phyloP scores from a whole-genome alignment of 2,797 vertebrate genomes.

The Sebastes matsubarae region DNA sequence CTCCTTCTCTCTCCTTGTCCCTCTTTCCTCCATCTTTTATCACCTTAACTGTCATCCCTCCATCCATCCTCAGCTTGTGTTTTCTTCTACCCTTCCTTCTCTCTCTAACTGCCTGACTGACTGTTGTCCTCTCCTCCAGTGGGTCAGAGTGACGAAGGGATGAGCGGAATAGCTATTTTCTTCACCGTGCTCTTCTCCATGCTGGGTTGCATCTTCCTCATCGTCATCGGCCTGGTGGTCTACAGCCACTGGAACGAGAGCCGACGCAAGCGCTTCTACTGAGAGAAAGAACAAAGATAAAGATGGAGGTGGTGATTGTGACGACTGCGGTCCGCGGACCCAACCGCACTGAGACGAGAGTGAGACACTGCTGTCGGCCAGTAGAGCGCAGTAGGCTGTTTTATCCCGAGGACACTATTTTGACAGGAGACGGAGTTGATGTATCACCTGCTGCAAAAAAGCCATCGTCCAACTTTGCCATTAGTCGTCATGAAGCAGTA shows the following conservation, averaged over 20 bases:
- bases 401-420: background rate
- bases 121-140: slow-evolving; percentile 63
- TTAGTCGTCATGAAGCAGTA: slow-evolving; percentile 15
- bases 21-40: background rate
- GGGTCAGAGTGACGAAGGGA: slow-evolving; percentile 78
- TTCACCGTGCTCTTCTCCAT: slow-evolving; percentile 92
- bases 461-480: slow-evolving; percentile 22
- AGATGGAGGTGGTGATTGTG: background rate
- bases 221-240: slow-evolving; percentile 89
- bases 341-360: slow-evolving; percentile 14
- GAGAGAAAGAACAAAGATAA: slow-evolving; percentile 51
- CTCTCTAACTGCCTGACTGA: background rate
- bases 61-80: fast-evolving
- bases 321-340: background rate
- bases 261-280: slow-evolving; percentile 95
- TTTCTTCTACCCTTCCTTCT: background rate
- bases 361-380: slow-evolving; percentile 1
- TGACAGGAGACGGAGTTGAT: slow-evolving; percentile 17
- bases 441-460: slow-evolving; percentile 9
- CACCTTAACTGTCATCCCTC: background rate
- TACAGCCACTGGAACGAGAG: slow-evolving; percentile 95
- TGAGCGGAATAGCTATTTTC: slow-evolving; percentile 90
- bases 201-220: slow-evolving; percentile 89
- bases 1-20: background rate
- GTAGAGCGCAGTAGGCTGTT: slow-evolving; percentile 10